These are phyloP conservation scores for Chaenocephalus aceratus DNA, from an alignment of 2,113 vertebrate species.

Conservation along the genomic window DNA sequence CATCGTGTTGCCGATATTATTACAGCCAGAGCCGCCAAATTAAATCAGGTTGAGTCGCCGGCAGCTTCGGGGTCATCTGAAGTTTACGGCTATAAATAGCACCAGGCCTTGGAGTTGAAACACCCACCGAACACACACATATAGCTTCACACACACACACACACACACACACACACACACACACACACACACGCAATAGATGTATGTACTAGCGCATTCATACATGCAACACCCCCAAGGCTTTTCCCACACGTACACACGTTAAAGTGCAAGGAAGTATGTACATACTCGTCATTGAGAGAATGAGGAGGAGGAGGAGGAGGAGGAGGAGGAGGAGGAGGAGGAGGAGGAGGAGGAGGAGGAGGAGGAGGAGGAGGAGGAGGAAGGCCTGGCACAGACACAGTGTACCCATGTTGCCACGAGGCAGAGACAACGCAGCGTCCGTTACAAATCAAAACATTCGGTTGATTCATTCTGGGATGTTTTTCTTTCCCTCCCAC, in stretches of 20 bases:
- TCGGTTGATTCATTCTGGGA: slow-evolving; percentile 47
- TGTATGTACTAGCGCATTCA: slow-evolving; percentile 22
- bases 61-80: slow-evolving; percentile 60
- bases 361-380: not conserved
- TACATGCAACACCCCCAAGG: slow-evolving; percentile 17
- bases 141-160: slow-evolving; percentile 11
- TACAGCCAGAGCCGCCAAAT: slow-evolving; percentile 46
- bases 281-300: slow-evolving; percentile 36
- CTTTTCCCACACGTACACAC: slow-evolving; percentile 21
- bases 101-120: slow-evolving; percentile 4
- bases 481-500: not conserved
- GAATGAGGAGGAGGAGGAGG: slow-evolving; percentile 12
- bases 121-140: slow-evolving; percentile 4
- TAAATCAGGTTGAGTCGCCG: slow-evolving; percentile 61
- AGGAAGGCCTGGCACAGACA: slow-evolving; percentile 18
- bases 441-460: slow-evolving; percentile 68
- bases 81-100: slow-evolving; percentile 76
- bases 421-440: slow-evolving; percentile 46
- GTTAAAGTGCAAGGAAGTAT: not conserved
- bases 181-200: too few relatives aligned
- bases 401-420: slow-evolving; percentile 38
- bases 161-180: not conserved
- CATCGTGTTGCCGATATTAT: slow-evolving; percentile 49
- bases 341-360: slow-evolving; percentile 6
- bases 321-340: slow-evolving; percentile 1